A percentile compares a stretch with the other conserved stretches of the same genome.
phyloP scores from a whole-genome alignment of 2,113 vertebrate genomes.

The Excalfactoria chinensis region DNA sequence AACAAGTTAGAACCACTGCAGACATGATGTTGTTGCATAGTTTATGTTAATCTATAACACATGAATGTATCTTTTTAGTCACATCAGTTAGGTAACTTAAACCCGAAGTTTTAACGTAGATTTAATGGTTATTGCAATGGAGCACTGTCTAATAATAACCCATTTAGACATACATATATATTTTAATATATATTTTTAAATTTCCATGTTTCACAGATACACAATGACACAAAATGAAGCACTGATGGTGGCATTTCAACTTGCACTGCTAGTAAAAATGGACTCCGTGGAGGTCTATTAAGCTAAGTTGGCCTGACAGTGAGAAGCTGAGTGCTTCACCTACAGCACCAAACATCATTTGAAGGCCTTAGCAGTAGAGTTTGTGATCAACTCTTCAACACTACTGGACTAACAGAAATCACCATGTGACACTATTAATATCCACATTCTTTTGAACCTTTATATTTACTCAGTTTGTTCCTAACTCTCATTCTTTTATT shows the following conservation, averaged over 20 bases:
- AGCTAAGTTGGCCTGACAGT: neutral
- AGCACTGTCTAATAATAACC: neutral
- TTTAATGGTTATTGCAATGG: neutral
- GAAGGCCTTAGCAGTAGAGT: neutral
- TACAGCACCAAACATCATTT: neutral
- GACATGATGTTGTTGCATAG: neutral
- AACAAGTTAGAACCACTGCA: neutral
- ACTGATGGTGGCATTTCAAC: neutral
- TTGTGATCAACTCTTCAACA: neutral
- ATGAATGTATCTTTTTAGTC: neutral
- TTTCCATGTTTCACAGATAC: neutral
- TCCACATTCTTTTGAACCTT: neutral
- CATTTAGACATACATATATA: neutral
- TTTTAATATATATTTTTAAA: neutral
- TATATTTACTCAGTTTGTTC: neutral
- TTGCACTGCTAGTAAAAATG: neutral
- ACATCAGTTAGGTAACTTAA: neutral
- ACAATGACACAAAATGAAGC: neutral
- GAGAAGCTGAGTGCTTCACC: neutral
- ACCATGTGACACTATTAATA: neutral
- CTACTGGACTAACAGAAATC: neutral
- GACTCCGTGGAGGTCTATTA: neutral
- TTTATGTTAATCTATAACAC: neutral
- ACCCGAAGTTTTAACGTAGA: neutral
- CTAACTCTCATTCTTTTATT: neutral